Evolutionary conservation across 1,140 invertebrate genomes (phyloP).

Genomic region (Sycophila sp.): DNA sequence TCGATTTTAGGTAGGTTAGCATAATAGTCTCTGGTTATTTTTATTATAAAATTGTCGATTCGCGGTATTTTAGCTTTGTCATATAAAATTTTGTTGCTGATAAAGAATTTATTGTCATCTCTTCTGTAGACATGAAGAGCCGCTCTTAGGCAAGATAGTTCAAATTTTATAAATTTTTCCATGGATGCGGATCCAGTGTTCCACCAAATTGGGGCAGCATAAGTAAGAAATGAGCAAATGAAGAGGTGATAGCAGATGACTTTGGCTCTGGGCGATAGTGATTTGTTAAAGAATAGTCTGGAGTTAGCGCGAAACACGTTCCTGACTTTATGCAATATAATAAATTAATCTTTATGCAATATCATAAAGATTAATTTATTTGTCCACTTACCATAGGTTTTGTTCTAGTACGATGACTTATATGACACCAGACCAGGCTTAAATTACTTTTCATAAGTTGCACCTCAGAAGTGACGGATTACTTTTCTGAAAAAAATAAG

Average conservation of each 20-base stretch:
- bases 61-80: constrained; percentile 36
- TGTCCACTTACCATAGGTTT: too few relatives aligned
- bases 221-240: constrained; percentile 38
- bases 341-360: too few relatives aligned
- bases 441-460: too few relatives aligned
- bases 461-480: too few relatives aligned
- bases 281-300: not conserved
- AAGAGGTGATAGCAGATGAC: constrained; percentile 37
- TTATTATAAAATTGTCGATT: constrained; percentile 42
- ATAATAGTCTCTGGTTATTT: constrained; percentile 34
- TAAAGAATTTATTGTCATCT: constrained; percentile 20
- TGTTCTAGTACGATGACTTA: too few relatives aligned
- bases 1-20: not conserved
- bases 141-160: not conserved
- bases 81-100: constrained; percentile 34
- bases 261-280: not conserved
- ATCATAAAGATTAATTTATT: too few relatives aligned
- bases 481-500: too few relatives aligned
- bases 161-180: constrained; percentile 36
- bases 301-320: not conserved
- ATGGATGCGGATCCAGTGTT: constrained; percentile 21
- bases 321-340: too few relatives aligned
- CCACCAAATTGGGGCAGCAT: constrained; percentile 35
- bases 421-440: too few relatives aligned
- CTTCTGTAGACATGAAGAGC: not conserved